phyloP scores from a whole-genome alignment of 2,113 vertebrate species.

The Phalacrocorax aristotelis region DNA sequence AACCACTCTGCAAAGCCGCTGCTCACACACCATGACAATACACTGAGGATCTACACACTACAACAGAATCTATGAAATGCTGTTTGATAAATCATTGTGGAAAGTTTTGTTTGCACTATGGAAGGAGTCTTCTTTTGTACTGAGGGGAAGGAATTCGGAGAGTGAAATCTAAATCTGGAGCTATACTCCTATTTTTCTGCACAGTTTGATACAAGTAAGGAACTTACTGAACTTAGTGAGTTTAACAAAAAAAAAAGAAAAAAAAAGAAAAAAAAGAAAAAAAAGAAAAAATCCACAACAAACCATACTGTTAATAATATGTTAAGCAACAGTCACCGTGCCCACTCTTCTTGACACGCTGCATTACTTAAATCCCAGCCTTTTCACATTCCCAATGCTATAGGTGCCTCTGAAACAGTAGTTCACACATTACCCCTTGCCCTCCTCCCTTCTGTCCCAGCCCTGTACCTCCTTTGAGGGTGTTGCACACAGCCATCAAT shows the following conservation, averaged over 20 bases:
- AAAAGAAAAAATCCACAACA: not conserved
- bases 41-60: not conserved
- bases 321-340: rapidly evolving
- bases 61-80: not conserved
- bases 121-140: not conserved
- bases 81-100: not conserved
- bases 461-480: not conserved
- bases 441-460: not conserved
- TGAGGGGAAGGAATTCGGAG: not conserved
- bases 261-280: no score
- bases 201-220: not conserved
- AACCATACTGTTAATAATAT: not conserved
- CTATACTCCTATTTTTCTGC: not conserved
- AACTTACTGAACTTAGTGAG: not conserved
- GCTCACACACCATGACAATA: not conserved
- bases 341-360: not conserved
- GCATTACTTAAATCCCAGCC: not conserved
- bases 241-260: not conserved
- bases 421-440: not conserved
- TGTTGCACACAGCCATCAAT: not conserved
- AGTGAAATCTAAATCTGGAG: not conserved
- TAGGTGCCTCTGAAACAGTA: not conserved
- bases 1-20: not conserved
- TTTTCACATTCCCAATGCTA: rapidly evolving
- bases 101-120: not conserved